A percentile compares a stretch with the other conserved stretches of the same genome.
Conservation (phyloP, 2,797 vertebrate genomes). For the Melanotaenia parkinsoni region DNA sequence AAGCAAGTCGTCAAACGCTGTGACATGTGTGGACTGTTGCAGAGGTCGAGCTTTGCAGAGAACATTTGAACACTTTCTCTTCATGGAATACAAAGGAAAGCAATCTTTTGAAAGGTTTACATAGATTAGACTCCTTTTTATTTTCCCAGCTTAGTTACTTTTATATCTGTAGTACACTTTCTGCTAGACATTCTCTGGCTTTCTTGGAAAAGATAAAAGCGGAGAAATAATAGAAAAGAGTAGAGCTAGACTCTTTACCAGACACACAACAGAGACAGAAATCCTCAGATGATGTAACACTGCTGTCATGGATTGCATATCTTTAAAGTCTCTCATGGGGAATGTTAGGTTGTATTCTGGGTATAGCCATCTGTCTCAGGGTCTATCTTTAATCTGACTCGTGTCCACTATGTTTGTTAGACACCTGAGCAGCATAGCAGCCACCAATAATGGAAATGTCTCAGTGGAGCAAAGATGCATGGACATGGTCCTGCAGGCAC, state of each 20-base stretch:
- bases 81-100: constrained; percentile 2
- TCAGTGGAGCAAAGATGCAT: constrained; percentile 1
- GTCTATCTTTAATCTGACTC: constrained; percentile 27
- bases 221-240: constrained; percentile 55
- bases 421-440: constrained; percentile 12
- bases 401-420: constrained; percentile 31
- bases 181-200: constrained; percentile 28
- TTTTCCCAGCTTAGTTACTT: constrained; percentile 38
- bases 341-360: constrained; percentile 24
- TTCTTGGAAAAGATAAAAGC: constrained; percentile 63
- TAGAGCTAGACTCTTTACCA: constrained; percentile 35
- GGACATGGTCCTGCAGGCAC: neutral
- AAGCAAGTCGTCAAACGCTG: constrained; percentile 2
- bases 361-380: constrained; percentile 18
- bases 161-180: constrained; percentile 30
- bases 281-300: constrained; percentile 61
- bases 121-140: constrained; percentile 32
- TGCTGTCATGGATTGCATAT: constrained; percentile 52
- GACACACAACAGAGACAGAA: constrained; percentile 60
- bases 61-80: constrained; percentile 7
- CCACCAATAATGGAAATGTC: constrained; percentile 6
- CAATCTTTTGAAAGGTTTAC: constrained; percentile 24
- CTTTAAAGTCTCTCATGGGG: constrained; percentile 43
- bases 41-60: constrained; percentile 35
- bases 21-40: neutral